Conservation (phyloP, 2,888 invertebrate genomes). For the Drosophila anomelani region DNA sequence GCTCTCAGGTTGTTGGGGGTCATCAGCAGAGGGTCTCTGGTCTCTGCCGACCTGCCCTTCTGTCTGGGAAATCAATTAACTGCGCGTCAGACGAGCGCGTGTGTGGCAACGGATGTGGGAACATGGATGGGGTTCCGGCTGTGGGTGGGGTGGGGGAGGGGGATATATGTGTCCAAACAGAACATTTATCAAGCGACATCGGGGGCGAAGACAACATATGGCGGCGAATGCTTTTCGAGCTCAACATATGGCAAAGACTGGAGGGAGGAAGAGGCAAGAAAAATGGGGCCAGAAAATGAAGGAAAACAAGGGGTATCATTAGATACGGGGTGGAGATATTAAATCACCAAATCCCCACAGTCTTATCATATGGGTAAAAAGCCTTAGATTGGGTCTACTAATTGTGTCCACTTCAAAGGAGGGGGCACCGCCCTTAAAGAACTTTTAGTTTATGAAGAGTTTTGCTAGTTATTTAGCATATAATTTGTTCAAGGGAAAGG, state of each 20-base stretch:
- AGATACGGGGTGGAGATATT: not conserved
- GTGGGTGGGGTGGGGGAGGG: not conserved
- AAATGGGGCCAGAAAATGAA: not conserved
- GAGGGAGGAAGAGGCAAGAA: not conserved
- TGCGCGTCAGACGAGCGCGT: constrained; percentile 62
- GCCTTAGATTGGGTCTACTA: constrained; percentile 1
- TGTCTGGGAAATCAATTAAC: constrained; percentile 75
- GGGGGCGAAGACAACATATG: constrained; percentile 60
- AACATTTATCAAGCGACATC: constrained; percentile 74
- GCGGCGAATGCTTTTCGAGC: constrained; percentile 26
- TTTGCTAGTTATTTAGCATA: too few relatives aligned
- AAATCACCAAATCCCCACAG: not conserved
- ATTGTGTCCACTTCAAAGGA: constrained; percentile 12
- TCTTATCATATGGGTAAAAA: not conserved
- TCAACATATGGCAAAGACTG: constrained; percentile 40
- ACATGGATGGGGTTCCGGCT: constrained; percentile 9
- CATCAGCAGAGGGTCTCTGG: constrained; percentile 13
- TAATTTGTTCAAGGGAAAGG: too few relatives aligned
- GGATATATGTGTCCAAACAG: constrained; percentile 8
- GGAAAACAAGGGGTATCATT: not conserved
- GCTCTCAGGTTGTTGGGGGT: constrained; percentile 9
- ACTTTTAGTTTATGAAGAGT: not conserved
- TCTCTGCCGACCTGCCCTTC: constrained; percentile 26
- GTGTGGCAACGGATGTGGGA: constrained; percentile 60
- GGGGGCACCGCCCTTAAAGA: not conserved